Conservation (phyloP, 2,888 invertebrate species). For the Tanytarsus gracilentus region DNA sequence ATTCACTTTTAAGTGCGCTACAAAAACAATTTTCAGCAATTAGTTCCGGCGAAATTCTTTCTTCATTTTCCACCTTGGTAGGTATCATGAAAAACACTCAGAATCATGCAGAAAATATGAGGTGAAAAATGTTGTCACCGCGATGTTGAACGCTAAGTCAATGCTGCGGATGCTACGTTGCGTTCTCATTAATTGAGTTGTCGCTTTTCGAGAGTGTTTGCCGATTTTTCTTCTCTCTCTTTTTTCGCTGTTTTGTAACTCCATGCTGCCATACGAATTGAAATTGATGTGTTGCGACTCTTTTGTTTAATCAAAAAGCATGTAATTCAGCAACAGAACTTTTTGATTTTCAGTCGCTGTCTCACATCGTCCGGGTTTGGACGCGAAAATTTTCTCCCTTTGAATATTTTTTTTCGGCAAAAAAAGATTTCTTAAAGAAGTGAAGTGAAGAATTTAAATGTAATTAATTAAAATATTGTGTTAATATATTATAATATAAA, state of each 20-base stretch:
- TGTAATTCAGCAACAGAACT: conserved; percentile 20
- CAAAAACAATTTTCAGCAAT: conserved; percentile 8
- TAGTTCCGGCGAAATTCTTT: conserved; percentile 20
- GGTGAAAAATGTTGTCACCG: not conserved
- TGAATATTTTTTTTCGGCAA: not conserved
- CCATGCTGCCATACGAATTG: conserved; percentile 1
- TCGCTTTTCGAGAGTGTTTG: conserved; percentile 19
- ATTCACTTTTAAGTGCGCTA: conserved; percentile 1
- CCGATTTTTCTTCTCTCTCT: conserved; percentile 2
- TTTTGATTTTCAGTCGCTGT: conserved; percentile 25
- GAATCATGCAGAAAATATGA: not conserved
- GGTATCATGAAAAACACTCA: too few relatives aligned
- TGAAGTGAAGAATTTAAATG: not conserved
- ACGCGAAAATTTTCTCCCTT: not conserved
- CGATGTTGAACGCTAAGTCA: not conserved
- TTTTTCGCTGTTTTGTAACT: not conserved
- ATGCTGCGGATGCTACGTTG: not conserved
- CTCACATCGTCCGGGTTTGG: conserved; percentile 5
- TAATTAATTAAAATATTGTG: too few relatives aligned
- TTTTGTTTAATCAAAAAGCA: conserved; percentile 25
- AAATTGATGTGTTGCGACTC: conserved; percentile 16
- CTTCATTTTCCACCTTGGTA: conserved; percentile 4
- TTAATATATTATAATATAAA: too few relatives aligned
- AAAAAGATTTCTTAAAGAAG: not conserved
- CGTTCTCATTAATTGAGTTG: not conserved